Evolutionary conservation across 2,888 invertebrate species (phyloP).

Genomic region (Synergus umbraculus): DNA sequence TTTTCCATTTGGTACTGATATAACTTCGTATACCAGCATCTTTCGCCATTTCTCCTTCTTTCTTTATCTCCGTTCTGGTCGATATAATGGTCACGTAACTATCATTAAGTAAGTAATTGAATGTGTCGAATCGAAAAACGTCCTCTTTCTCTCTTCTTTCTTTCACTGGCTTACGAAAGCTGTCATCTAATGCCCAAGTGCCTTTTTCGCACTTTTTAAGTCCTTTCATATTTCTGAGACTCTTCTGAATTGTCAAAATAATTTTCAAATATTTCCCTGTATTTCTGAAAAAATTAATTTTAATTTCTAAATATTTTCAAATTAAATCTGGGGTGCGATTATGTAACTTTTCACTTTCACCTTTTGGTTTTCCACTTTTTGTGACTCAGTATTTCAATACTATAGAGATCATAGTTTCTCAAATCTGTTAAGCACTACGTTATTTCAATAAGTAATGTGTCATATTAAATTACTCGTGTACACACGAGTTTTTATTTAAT

Average conservation of each 20-base stretch:
- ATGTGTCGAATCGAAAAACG: constrained; percentile 43
- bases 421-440: background rate
- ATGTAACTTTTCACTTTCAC: too few relatives aligned
- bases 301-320: too few relatives aligned
- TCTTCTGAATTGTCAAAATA: background rate
- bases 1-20: background rate
- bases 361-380: too few relatives aligned
- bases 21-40: constrained; percentile 38
- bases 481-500: background rate
- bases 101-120: constrained; percentile 51
- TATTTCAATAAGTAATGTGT: background rate
- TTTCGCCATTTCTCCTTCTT: constrained; percentile 42
- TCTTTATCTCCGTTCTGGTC: constrained; percentile 43
- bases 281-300: too few relatives aligned
- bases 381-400: background rate
- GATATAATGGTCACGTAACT: constrained; percentile 43
- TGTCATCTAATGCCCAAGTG: background rate
- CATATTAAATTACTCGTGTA: background rate
- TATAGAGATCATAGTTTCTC: background rate
- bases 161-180: constrained; percentile 40
- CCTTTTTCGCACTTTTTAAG: background rate
- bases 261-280: background rate
- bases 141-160: constrained; percentile 45
- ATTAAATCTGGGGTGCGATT: too few relatives aligned
- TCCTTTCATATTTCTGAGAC: background rate